phyloP scores from a whole-genome alignment of 2,113 vertebrate species.

The Ciconia stormi region DNA sequence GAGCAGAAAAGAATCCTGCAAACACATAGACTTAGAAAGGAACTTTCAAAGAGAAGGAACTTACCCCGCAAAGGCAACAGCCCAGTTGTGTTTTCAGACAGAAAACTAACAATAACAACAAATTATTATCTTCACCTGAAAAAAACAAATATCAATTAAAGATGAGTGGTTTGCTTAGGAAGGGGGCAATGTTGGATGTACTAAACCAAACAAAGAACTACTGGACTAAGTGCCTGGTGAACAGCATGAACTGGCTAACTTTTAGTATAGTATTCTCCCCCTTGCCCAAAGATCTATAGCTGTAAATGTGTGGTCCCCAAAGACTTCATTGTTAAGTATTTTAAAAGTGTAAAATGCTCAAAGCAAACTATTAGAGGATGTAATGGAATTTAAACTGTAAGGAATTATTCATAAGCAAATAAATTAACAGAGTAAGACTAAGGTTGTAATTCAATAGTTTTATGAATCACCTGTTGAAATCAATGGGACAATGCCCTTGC shows the following conservation, averaged over 20 bases:
- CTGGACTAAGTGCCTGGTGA: neutral
- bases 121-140: neutral
- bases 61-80: neutral
- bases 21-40: neutral
- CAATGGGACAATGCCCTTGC: neutral
- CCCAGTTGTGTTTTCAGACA: neutral
- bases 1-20: neutral
- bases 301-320: neutral
- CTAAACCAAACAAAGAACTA: neutral
- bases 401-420: neutral
- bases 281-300: neutral
- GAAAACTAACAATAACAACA: neutral
- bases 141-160: neutral
- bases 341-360: neutral
- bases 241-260: neutral
- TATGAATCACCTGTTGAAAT: slow-evolving; percentile 18
- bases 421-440: neutral
- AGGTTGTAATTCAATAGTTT: neutral
- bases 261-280: no score
- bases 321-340: neutral
- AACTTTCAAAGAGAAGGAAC: neutral
- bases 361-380: neutral
- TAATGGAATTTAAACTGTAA: neutral
- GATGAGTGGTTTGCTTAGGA: neutral
- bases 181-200: neutral